Percentiles rank a stretch among this genome's conserved stretches.
These are phyloP conservation scores for Palythoa grandiflora DNA, from an alignment of 92 coral and sea anemone genomes.

Conservation along the genomic window DNA sequence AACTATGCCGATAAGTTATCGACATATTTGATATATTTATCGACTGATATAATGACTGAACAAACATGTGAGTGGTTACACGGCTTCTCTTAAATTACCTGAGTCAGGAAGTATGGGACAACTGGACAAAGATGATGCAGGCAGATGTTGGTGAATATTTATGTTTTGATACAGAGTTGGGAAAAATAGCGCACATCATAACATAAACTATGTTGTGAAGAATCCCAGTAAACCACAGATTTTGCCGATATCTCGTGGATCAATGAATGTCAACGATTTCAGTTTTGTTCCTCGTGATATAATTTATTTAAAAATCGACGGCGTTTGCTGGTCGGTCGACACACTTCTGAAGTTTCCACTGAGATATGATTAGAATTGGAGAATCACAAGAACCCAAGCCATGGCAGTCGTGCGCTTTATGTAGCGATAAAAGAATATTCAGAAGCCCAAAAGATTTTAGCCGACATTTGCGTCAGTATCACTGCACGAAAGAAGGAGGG, in stretches of 20 bases:
- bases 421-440: constrained; percentile 87
- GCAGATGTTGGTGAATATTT: constrained; percentile 26
- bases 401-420: constrained; percentile 93
- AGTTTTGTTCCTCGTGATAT: constrained; percentile 58
- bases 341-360: background rate
- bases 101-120: constrained; percentile 42
- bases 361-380: constrained; percentile 89
- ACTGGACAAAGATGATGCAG: constrained; percentile 27
- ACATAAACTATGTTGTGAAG: constrained; percentile 23
- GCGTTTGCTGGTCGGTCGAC: constrained; percentile 23
- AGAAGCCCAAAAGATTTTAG: constrained; percentile 93
- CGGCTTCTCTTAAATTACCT: constrained; percentile 20
- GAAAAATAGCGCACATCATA: background rate
- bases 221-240: background rate
- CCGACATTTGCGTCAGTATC: constrained; percentile 85
- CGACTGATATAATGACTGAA: background rate
- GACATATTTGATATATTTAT: background rate
- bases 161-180: background rate
- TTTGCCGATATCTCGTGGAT: background rate
- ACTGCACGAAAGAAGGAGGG: constrained; percentile 97
- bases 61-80: constrained; percentile 33
- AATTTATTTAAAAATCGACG: constrained; percentile 71
- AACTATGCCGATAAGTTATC: constrained; percentile 6
- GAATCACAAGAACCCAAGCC: constrained; percentile 89
- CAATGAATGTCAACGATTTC: constrained; percentile 56